Percentiles rank a stretch among this genome's conserved stretches.
These are phyloP conservation scores for Clarias gariepinus DNA, from an alignment of 2,113 vertebrate genomes.

Conservation along the genomic window DNA sequence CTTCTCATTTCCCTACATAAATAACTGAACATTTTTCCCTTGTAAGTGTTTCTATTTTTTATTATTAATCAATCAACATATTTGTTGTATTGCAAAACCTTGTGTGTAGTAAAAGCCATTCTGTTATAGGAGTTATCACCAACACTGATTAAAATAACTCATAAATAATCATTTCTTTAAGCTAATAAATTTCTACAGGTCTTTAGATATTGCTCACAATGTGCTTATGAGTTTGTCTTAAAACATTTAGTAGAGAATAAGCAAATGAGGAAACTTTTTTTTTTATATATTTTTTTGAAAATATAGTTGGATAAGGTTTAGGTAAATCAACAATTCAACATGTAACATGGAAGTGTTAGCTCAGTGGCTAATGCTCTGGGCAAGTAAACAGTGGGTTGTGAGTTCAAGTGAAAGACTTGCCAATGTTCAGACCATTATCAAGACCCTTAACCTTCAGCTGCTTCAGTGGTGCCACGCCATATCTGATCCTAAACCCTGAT, in stretches of 20 bases:
- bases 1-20: not conserved
- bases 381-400: not conserved
- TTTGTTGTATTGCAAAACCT: not conserved
- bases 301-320: not conserved
- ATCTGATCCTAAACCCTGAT: not conserved
- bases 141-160: not conserved
- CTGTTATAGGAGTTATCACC: not conserved
- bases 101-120: not conserved
- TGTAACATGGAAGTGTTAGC: not conserved
- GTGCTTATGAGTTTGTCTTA: not conserved
- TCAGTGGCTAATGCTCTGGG: not conserved
- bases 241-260: not conserved
- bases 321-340: not conserved
- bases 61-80: not conserved
- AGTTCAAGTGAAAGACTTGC: not conserved
- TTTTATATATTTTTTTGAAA: too few species aligned
- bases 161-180: not conserved
- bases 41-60: not conserved
- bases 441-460: not conserved
- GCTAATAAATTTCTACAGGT: not conserved
- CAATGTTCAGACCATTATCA: not conserved
- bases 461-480: not conserved
- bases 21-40: not conserved
- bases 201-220: not conserved
- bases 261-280: not conserved